Evolutionary conservation across 2,888 invertebrate species (phyloP).

Genomic region (Tryphoninae sp.): DNA sequence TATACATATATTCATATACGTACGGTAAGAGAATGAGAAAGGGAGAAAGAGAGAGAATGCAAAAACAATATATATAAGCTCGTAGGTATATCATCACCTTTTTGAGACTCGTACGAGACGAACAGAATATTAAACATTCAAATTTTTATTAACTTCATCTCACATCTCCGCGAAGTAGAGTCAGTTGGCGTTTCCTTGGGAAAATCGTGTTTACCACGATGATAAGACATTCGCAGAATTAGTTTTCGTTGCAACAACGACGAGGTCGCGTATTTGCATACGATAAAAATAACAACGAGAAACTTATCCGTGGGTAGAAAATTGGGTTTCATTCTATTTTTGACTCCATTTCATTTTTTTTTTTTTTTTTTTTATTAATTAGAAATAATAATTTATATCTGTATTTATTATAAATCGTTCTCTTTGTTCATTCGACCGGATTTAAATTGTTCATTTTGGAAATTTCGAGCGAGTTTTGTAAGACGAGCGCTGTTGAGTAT

Average conservation of each 20-base stretch:
- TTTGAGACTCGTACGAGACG: slow-evolving; percentile 36
- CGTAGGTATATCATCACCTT: slow-evolving; percentile 1
- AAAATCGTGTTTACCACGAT: slow-evolving; percentile 14
- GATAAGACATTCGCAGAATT: slow-evolving; percentile 16
- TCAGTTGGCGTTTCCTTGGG: slow-evolving; percentile 5
- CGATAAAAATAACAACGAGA: neutral
- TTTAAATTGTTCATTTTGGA: too few relatives aligned
- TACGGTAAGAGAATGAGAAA: neutral
- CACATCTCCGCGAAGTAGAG: slow-evolving; percentile 10
- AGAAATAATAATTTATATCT: too few relatives aligned
- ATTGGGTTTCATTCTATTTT: neutral
- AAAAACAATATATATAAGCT: neutral
- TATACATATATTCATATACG: neutral
- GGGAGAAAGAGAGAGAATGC: neutral
- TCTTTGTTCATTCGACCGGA: too few relatives aligned
- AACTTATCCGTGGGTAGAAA: neutral
- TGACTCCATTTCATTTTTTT: neutral
- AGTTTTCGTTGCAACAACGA: neutral
- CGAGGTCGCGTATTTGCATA: neutral
- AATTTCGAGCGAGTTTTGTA: too few relatives aligned
- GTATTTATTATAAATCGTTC: too few relatives aligned
- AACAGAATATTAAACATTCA: slow-evolving; percentile 48
- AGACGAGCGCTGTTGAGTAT: too few relatives aligned
- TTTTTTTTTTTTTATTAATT: too few relatives aligned
- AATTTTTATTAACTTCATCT: slow-evolving; percentile 57